A percentile compares a stretch with the other conserved stretches of the same genome.
Evolutionary conservation across 2,113 vertebrate species (phyloP).

Genomic region (Myodes glareolus): DNA sequence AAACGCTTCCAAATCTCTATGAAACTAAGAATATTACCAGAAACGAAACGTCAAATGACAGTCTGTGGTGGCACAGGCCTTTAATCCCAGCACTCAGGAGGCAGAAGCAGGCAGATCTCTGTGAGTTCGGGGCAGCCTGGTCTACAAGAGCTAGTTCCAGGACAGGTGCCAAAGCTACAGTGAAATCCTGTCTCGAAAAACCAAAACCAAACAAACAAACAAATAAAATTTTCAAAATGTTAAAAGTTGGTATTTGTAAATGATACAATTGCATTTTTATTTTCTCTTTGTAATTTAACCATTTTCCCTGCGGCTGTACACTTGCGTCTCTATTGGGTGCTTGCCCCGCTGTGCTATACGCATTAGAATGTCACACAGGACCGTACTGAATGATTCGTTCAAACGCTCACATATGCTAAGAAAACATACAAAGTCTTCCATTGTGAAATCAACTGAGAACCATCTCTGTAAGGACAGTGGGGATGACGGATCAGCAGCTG

Average conservation of each 20-base stretch:
- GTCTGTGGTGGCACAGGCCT: too few species aligned
- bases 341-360: neutral
- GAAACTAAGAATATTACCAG: neutral
- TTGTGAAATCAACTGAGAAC: neutral
- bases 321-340: neutral
- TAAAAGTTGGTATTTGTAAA: neutral
- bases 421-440: neutral
- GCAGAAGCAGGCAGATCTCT: too few species aligned
- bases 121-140: too few species aligned
- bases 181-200: too few species aligned
- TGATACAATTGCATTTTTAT: neutral
- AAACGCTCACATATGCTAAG: neutral
- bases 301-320: neutral
- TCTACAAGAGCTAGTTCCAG: too few species aligned
- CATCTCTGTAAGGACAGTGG: neutral
- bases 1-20: neutral
- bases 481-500: neutral
- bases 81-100: too few species aligned
- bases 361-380: neutral
- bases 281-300: conserved; percentile 29
- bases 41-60: neutral
- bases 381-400: neutral
- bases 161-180: too few species aligned
- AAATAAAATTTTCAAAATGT: neutral
- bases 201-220: too few species aligned